Percentiles rank a stretch among this genome's conserved stretches.
Evolutionary conservation across 2,888 invertebrate species (phyloP).

Genomic region (Leptopilina drosophilae): DNA sequence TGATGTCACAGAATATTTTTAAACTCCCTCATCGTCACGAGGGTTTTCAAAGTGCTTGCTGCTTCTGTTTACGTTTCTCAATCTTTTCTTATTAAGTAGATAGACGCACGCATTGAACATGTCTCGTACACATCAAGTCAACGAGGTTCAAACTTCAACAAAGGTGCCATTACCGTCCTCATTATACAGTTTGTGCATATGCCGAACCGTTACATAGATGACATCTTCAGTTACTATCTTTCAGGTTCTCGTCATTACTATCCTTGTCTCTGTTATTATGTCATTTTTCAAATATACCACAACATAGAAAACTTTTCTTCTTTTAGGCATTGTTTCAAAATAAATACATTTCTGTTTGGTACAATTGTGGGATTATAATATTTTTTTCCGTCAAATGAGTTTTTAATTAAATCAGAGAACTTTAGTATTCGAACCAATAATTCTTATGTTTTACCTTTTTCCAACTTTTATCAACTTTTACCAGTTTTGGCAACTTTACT

Average conservation of each 20-base stretch:
- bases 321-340: not conserved
- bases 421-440: too few species aligned
- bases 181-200: conserved; percentile 18
- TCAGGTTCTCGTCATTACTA: not conserved
- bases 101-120: not conserved
- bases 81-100: not conserved
- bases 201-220: conserved; percentile 4
- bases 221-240: conserved; percentile 18
- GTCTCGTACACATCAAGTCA: not conserved
- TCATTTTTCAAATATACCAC: not conserved
- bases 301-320: not conserved
- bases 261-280: not conserved
- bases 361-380: too few species aligned
- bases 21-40: conserved; percentile 13
- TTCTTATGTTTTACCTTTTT: too few species aligned
- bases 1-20: conserved; percentile 40
- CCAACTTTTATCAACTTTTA: too few species aligned
- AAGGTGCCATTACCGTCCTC: conserved; percentile 20
- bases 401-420: too few species aligned
- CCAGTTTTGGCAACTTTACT: too few species aligned
- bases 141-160: conserved; percentile 4
- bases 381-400: too few species aligned
- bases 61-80: not conserved
- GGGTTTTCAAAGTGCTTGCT: conserved; percentile 25
- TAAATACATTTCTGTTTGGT: too few species aligned